Evolutionary conservation across 1,140 invertebrate genomes (phyloP), one percentile per base, ranked within the genome.

Genomic region (Drosophila rufa): DNA sequence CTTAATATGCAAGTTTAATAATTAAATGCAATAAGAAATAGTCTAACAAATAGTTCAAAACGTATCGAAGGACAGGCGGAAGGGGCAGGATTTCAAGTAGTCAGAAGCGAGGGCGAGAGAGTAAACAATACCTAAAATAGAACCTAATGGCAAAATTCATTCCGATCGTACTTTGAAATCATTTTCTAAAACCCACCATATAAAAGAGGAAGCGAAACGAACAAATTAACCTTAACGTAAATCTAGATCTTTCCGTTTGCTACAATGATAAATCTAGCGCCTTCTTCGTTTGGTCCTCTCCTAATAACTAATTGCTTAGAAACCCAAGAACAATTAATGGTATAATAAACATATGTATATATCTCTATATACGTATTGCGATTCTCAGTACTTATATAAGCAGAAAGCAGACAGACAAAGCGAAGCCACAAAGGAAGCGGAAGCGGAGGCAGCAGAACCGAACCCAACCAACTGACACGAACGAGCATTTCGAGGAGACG

Each of bases 181-280:
- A 73, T 79, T 90, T 83, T 84, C 50, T 69, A 90, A 79, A 74
- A 67, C 82, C 79, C 81, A 91, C 90, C 82, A 91, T 61, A 56
- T 40, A 38, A 19, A 66, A 62, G 53, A 47, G 33, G 53, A 64
- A 53, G 79, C 15, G 40, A 53, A 75, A 50, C 36, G 50, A 38
- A 46, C 48, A 45, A 19, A 58, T 14, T 51, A 62, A 56, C 61
- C 43, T 42, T 69, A 69, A 43, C 25, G 46, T 67, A 46, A 55
- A 47, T 59, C 53, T 22, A 64, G 22, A 66, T 46, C 40, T 70
- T 45, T 46, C 40, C 46, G 46, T 71, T 80, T 47, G 36, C 58
- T 74, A 40, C 14, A 36, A 55, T 22, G 14, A n/a, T 56, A 48
- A 30, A 43, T 19, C 12, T 48, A 65, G 19, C 36, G 19, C 53